These are phyloP conservation scores for Villa cingulata DNA, from an alignment of 2,888 invertebrate genomes.

Conservation along the genomic window DNA sequence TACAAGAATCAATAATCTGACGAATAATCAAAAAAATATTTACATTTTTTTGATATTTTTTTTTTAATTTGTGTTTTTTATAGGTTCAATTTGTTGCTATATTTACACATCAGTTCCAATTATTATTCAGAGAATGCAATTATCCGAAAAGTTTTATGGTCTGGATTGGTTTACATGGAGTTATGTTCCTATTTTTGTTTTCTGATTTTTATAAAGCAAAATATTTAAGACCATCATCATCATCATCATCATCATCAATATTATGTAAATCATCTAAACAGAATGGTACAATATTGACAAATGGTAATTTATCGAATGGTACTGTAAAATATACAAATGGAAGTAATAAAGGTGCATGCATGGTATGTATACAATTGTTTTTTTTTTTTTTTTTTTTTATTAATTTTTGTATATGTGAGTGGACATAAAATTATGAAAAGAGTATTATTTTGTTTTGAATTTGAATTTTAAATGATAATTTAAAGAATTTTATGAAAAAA, in stretches of 20 bases:
- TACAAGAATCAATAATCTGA: no score
- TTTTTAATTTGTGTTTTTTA: conserved; percentile 16
- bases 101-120: conserved; percentile 81
- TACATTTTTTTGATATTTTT: neutral
- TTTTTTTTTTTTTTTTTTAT: no score
- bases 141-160: conserved; percentile 83
- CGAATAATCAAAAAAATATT: neutral
- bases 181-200: conserved; percentile 87
- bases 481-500: no score
- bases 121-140: conserved; percentile 78
- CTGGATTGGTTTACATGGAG: conserved; percentile 90
- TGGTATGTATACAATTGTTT: conserved; percentile 57
- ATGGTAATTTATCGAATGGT: conserved; percentile 17
- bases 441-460: no score
- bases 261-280: conserved; percentile 18
- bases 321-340: conserved; percentile 15
- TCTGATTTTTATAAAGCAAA: conserved; percentile 85
- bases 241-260: conserved; percentile 5
- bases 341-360: conserved; percentile 45
- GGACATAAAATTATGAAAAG: no score
- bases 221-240: conserved; percentile 40
- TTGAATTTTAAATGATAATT: no score
- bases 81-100: conserved; percentile 88
- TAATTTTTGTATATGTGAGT: no score
- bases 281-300: conserved; percentile 9